Percentiles rank a stretch among this genome's conserved stretches.
These are phyloP conservation scores for Phaetusa simplex DNA, from an alignment of 2,113 vertebrate genomes.

Conservation along the genomic window DNA sequence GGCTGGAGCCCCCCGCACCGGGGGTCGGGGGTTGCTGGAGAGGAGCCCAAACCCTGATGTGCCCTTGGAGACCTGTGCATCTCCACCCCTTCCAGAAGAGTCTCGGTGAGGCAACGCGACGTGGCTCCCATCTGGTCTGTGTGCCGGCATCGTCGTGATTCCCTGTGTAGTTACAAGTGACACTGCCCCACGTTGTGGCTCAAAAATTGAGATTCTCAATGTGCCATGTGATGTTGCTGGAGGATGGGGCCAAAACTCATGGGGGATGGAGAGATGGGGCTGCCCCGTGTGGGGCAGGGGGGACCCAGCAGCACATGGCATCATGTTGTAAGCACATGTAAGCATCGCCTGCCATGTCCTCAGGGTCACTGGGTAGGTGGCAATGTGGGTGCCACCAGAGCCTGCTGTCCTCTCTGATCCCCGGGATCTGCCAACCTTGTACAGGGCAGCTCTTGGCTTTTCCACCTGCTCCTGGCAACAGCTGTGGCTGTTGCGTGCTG, in stretches of 20 bases:
- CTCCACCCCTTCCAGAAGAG: neutral
- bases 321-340: too few relatives aligned
- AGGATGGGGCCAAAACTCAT: fast-evolving
- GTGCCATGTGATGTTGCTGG: fast-evolving
- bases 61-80: neutral
- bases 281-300: neutral
- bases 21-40: neutral
- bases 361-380: neutral
- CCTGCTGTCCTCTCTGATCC: neutral
- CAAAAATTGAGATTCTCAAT: fast-evolving
- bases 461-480: neutral
- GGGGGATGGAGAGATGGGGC: neutral
- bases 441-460: neutral
- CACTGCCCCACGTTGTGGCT: neutral
- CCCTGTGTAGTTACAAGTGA: neutral
- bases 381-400: neutral
- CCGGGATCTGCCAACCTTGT: fast-evolving
- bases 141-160: fast-evolving
- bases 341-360: neutral
- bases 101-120: fast-evolving
- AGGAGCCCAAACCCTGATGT: neutral
- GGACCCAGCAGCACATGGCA: fast-evolving
- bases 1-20: neutral
- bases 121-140: fast-evolving
- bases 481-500: neutral